Base-by-base conservation (phyloP, 1,140 invertebrate species). In the Antheraea pernyi region DNA sequence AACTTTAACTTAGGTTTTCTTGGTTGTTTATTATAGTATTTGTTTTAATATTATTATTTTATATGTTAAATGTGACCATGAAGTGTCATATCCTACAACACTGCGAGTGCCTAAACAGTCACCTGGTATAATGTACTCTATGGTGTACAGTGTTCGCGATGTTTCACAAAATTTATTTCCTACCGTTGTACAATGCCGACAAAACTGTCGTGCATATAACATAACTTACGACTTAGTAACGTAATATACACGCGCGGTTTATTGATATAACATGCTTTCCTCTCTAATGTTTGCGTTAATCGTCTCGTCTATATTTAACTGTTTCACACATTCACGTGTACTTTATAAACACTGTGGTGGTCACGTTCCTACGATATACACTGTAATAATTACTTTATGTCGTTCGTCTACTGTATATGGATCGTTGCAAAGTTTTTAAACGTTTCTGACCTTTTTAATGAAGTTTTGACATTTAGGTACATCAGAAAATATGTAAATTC, bases 261-360 rank as follows among this genome's bases (percentile, higher is more conserved):
- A 22, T 72, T 67, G 53, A 16, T 53, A 53, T 53, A 16, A 53
- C 46, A 53, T 53, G 46, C 46, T 53, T 53, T 53, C 46, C 46
- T 53, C 7, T 53, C 46, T 1, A 53, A 67, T 73, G 68, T 69
- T 67, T 73, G 58, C 58, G 58, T 70, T 70, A 66, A 66, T 66
- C 19, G 65, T 66, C 46, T 48, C 18, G 36, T 30, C 60, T 61
- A 61, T 61, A 30, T 61, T 30, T 61, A 61, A 61, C 60, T 61
- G 60, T 30, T 61, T 61, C 16, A 61, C 60, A 36, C 60, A 22
- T 36, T 30, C 7, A 61, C 19, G 16, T 53, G 46, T 53, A 53
- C 46, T 6, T 6, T 13, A 53, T 11, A 11, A n/a, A 61, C 8
- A 30, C 19, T 22, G 36, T 61, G 13, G 19, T 61, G 19, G 36